phyloP scores from a whole-genome alignment of 2,113 vertebrate species.

The Elgaria multicarinata region DNA sequence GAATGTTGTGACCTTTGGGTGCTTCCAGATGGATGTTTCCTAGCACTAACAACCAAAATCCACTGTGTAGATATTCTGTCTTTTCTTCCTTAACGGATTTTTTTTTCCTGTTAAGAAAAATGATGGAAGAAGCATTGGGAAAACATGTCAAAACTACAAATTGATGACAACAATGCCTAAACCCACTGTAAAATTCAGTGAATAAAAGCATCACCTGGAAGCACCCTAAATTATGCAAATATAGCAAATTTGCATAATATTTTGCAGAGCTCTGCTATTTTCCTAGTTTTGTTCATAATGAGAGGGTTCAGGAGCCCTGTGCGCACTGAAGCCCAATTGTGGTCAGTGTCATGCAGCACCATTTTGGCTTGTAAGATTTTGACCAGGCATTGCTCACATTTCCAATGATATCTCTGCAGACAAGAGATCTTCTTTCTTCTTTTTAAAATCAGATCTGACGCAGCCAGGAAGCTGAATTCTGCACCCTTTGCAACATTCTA shows the following conservation, averaged over 20 bases:
- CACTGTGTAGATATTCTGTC: no score
- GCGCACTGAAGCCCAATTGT: background rate
- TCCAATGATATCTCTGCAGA: background rate
- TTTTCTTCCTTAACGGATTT: no score
- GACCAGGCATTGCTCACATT: background rate
- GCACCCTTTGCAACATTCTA: background rate
- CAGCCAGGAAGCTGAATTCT: background rate
- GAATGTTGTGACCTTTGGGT: background rate
- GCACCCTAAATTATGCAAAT: background rate
- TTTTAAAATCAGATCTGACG: no score
- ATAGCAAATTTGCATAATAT: background rate
- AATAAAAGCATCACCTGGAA: no score
- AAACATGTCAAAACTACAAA: no score
- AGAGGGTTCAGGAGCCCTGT: background rate
- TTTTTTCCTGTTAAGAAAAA: no score
- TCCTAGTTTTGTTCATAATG: background rate
- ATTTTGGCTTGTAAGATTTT: background rate
- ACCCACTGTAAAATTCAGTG: no score
- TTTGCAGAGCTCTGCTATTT: background rate
- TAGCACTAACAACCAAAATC: no score
- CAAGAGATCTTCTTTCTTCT: background rate
- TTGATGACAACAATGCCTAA: no score
- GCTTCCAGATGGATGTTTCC: no score
- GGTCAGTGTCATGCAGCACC: background rate
- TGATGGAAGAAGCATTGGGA: no score